These are phyloP conservation scores for Aphaenogaster floridana DNA, from an alignment of 1,140 invertebrate species.

Conservation along the genomic window DNA sequence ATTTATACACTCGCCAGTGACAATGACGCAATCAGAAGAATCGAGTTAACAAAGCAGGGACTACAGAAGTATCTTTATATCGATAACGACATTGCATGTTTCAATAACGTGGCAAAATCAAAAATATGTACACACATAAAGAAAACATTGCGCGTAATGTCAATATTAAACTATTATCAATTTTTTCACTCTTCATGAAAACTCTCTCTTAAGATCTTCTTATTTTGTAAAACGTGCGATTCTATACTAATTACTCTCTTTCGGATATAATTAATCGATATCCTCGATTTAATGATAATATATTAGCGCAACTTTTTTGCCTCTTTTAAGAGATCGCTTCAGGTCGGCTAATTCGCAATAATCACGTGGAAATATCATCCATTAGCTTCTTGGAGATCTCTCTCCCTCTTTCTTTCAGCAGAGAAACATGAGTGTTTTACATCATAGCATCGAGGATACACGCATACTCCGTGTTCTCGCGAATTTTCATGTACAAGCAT, in stretches of 20 bases:
- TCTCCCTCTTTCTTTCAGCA: not conserved
- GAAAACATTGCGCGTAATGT: not conserved
- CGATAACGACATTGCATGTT: not conserved
- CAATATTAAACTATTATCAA: constrained; percentile 22
- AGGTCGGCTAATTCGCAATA: constrained; percentile 14
- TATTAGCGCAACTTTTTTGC: not conserved
- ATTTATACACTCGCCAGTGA: not conserved
- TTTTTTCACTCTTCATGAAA: not conserved
- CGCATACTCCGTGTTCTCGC: not conserved
- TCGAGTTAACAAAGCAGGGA: not conserved
- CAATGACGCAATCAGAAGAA: not conserved
- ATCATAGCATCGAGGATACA: not conserved
- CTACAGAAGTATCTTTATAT: not conserved
- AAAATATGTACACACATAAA: not conserved
- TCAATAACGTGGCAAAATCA: constrained; percentile 31
- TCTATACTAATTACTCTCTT: constrained; percentile 36
- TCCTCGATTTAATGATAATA: constrained; percentile 32
- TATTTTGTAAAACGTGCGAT: not conserved
- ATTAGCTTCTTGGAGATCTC: not conserved
- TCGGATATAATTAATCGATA: constrained; percentile 32
- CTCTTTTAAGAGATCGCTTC: constrained; percentile 9
- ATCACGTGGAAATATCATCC: not conserved
- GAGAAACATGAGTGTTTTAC: constrained; percentile 35
- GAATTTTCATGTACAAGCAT: constrained; percentile 47
- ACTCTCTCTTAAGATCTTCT: not conserved